Evolutionary conservation across 2,888 invertebrate genomes (phyloP), one percentile per base, ranked within the genome.

Genomic region (Thereva unica): DNA sequence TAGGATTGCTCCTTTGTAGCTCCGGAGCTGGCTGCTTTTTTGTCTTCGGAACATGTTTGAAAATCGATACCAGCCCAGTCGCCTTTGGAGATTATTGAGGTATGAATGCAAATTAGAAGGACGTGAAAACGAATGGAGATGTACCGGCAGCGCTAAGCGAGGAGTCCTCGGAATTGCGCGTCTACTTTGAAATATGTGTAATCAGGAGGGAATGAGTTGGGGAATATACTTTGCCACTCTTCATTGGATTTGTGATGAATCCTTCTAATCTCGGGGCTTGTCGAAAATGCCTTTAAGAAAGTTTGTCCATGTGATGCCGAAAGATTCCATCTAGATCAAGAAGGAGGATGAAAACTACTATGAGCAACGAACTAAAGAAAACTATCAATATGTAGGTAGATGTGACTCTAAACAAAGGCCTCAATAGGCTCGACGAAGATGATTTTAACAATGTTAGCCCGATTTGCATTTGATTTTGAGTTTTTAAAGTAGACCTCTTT

Each of bases 21-120:
- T 65, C 34, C 41, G 34, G 34, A 50, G 41, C 41, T 23, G 64
- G 12, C n/a, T 63, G 42, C 52, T 53, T 53, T 49, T 49, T 49
- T 49, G 6, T 3, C 10, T 3, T 49, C 35, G 10, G 61, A 40
- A 37, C 61, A 61, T 61, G 50, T 61, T 40, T 23, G 49, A 66
- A 68, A 68, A 68, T 68, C 68, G 59, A 68, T 68, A 66, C 49
- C 52, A 47, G 54, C 52, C 57, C 66, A 67, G 66, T 67, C 67
- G 67, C 67, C 23, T 68, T 68, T 68, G 68, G 67, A 59, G 67
- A 66, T 64, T 63, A 63, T 49, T 64, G 53, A 57, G 67, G 66
- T 64, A 68, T 59, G 59, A 45, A 63, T 61, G 40, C 50, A 50
- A 61, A 61, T 61, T 61, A 53, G 23, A 23, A 23, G 23, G 23